Percentiles rank a stretch among this genome's conserved stretches.
Evolutionary conservation across 2,888 invertebrate species (phyloP).

Genomic region (Rhamnusium bicolor): DNA sequence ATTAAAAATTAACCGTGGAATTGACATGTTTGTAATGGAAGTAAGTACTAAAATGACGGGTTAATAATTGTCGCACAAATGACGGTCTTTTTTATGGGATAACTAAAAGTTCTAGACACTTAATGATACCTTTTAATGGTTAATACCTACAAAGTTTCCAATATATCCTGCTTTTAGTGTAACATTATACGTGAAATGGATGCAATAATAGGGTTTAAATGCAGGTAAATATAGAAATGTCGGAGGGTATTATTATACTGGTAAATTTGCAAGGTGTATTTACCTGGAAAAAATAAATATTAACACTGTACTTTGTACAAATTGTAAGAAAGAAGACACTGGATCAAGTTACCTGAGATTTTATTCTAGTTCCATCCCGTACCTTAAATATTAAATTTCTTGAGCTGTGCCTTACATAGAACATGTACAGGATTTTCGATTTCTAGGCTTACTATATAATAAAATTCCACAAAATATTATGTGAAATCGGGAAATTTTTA

Average conservation of each 20-base stretch:
- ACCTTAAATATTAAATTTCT: too few species aligned
- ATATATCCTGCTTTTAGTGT: conserved; percentile 12
- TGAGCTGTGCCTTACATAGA: too few species aligned
- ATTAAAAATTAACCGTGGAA: too few species aligned
- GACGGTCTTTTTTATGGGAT: not conserved
- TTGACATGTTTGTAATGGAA: too few species aligned
- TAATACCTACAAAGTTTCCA: conserved; percentile 1
- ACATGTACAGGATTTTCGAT: too few species aligned
- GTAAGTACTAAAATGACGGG: not conserved
- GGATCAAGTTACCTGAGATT: not conserved
- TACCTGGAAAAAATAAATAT: conserved; percentile 15
- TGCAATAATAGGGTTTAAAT: conserved; percentile 16
- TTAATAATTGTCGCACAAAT: not conserved
- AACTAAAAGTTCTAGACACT: conserved; percentile 9
- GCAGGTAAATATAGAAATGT: conserved; percentile 11
- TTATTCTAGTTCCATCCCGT: not conserved
- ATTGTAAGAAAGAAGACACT: not conserved
- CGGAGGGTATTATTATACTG: not conserved
- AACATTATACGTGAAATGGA: not conserved
- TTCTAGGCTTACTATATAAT: too few species aligned
- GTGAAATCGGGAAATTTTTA: too few species aligned
- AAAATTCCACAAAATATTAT: too few species aligned
- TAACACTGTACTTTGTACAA: not conserved
- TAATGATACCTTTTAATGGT: not conserved
- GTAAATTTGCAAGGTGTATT: conserved; percentile 8